Percentiles rank a stretch among this genome's conserved stretches.
Conservation (phyloP, 2,888 invertebrate species). For the Mantis religiosa region DNA sequence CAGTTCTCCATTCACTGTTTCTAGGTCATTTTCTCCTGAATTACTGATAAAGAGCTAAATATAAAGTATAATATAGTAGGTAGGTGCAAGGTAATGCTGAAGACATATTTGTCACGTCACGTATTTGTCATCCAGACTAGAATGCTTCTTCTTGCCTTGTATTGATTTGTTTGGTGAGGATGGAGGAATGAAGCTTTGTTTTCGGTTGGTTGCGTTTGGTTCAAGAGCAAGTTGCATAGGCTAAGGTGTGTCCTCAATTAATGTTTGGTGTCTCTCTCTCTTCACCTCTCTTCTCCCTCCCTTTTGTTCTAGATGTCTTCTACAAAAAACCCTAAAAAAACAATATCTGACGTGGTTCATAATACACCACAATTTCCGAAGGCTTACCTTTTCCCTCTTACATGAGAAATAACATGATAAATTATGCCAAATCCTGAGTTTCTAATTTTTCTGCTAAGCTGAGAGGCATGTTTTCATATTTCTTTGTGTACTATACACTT, state of each 20-base stretch:
- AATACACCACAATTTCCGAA: too few species aligned
- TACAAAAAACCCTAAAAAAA: too few species aligned
- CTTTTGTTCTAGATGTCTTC: background rate
- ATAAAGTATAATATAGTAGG: background rate
- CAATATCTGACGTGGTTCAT: too few species aligned
- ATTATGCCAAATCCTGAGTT: too few species aligned
- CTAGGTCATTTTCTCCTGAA: background rate
- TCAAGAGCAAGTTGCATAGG: background rate
- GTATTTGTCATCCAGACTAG: background rate
- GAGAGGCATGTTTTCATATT: too few species aligned
- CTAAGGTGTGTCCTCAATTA: background rate
- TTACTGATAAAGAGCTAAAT: background rate
- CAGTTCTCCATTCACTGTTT: background rate
- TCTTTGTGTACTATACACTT: too few species aligned
- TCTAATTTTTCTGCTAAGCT: background rate
- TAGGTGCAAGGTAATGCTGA: background rate
- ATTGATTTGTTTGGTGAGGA: background rate
- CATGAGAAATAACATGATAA: too few species aligned
- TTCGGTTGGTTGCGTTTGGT: background rate
- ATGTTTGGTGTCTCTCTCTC: background rate
- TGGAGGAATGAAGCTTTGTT: background rate
- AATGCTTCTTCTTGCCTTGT: background rate
- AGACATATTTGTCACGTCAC: background rate
- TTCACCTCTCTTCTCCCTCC: background rate
- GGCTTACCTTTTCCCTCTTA: too few species aligned